Percentiles rank a stretch among this genome's conserved stretches.
Evolutionary conservation across 2,888 invertebrate species (phyloP).

Genomic region (Furcula furcula): DNA sequence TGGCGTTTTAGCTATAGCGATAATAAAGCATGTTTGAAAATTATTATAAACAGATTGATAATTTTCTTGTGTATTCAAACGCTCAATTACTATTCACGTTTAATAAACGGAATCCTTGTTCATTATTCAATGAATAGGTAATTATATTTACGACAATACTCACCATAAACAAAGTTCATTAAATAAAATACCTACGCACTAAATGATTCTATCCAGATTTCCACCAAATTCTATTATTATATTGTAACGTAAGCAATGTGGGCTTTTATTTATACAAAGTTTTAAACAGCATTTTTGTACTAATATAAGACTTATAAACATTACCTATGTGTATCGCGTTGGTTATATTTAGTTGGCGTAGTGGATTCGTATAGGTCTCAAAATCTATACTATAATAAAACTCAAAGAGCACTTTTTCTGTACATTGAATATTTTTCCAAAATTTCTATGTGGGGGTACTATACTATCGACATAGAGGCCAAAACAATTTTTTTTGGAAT

Average conservation of each 20-base stretch:
- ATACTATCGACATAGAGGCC: no score
- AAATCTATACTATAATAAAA: no score
- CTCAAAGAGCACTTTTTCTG: no score
- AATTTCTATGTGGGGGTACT: no score
- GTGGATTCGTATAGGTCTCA: no score
- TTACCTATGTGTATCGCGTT: slow-evolving; percentile 14
- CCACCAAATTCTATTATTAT: slow-evolving; percentile 46
- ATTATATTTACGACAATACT: slow-evolving; percentile 24
- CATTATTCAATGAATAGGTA: background rate
- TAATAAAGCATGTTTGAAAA: no score
- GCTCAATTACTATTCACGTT: background rate
- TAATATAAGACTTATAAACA: slow-evolving; percentile 32
- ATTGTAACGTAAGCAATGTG: slow-evolving; percentile 40
- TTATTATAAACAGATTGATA: no score
- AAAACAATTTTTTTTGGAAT: no score
- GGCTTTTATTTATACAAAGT: slow-evolving; percentile 41
- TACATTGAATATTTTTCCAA: no score
- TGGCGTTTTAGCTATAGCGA: no score
- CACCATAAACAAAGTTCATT: slow-evolving; percentile 34
- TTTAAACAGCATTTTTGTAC: slow-evolving; percentile 34
- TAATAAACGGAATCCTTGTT: background rate
- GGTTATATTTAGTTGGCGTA: slow-evolving; percentile 23
- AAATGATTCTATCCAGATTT: slow-evolving; percentile 49
- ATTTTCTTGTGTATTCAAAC: background rate
- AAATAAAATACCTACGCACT: slow-evolving; percentile 37